Evolutionary conservation across 2,797 vertebrate genomes (phyloP).

Genomic region (Oreochromis mossambicus): DNA sequence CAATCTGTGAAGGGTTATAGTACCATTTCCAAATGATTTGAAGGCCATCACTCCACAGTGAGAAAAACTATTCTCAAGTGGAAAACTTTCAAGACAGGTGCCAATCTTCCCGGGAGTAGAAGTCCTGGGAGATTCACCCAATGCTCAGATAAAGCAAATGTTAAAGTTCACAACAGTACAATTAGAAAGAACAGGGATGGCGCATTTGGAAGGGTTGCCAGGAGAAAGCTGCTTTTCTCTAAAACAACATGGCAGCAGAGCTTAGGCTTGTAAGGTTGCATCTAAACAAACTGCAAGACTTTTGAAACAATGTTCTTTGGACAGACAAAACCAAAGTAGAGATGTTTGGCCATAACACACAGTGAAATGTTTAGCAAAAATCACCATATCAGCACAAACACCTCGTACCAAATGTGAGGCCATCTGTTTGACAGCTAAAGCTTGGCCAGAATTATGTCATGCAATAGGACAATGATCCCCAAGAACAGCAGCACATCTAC

Average conservation of each 20-base stretch:
- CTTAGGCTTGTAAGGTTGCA: neutral
- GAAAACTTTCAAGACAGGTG: neutral
- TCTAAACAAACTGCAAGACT: neutral
- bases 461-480: neutral
- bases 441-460: neutral
- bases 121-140: neutral
- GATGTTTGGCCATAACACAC: neutral
- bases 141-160: neutral
- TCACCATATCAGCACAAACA: neutral
- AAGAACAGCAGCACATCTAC: neutral
- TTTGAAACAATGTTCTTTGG: neutral
- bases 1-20: neutral
- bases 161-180: too few species aligned
- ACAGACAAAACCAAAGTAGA: neutral
- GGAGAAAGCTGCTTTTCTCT: neutral
- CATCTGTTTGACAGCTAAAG: neutral
- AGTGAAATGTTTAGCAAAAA: neutral
- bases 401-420: neutral
- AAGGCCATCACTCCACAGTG: neutral
- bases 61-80: neutral
- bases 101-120: neutral
- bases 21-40: neutral
- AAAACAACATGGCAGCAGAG: neutral
- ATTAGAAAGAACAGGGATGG: too few species aligned
- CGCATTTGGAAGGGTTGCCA: too few species aligned